Base-by-base conservation (phyloP, 2,797 vertebrate genomes). In the Microcaecilia unicolor region DNA sequence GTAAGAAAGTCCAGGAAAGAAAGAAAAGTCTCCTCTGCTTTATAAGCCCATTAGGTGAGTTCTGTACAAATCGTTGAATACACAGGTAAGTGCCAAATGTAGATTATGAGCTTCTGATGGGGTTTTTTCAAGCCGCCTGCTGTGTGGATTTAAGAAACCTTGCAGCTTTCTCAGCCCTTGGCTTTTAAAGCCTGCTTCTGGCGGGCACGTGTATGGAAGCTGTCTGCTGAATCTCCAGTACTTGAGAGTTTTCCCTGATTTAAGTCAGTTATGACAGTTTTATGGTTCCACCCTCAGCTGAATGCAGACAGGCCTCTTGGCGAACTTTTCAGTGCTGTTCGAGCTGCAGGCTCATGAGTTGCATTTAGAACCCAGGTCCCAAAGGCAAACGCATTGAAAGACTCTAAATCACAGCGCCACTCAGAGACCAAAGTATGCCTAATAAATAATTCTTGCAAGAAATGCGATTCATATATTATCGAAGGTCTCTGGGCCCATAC, bases 391-490 rank as follows among this genome's bases (percentile, higher is more conserved):
- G 56, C 25, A 16, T 46, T 25, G 11, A 29, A 25, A 44, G 23
- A 31, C 59, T 67, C 46, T 74, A 74, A 74, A 74, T 71, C 70
- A 74, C 48, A 37, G 61, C 54, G 58, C 67, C 66, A 58, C 35
- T 51, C 41, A 32, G 41, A 40, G 31, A 31, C 37, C 40, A 41
- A 45, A 58, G 69, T n/a, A 63, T 64, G 62, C 57, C 65, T 30
- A 55, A 74, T 69, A 69, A 74, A 74, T 74, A 69, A 74, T 67
- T 69, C 71, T 69, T 67, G 71, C 67, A 61, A 65, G 61, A 63
- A 64, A 65, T 50, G 33, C 55, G 69, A 64, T 60, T 58, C 64
- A 67, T 74, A 74, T 60, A 71, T 69, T 66, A 67, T 46, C n/a
- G 17, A 50, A 55, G 56, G 50, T 38, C 56, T 55, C 45, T 55